Evolutionary conservation across 2,113 vertebrate genomes (phyloP).

Genomic region (Paradisaea rubra): DNA sequence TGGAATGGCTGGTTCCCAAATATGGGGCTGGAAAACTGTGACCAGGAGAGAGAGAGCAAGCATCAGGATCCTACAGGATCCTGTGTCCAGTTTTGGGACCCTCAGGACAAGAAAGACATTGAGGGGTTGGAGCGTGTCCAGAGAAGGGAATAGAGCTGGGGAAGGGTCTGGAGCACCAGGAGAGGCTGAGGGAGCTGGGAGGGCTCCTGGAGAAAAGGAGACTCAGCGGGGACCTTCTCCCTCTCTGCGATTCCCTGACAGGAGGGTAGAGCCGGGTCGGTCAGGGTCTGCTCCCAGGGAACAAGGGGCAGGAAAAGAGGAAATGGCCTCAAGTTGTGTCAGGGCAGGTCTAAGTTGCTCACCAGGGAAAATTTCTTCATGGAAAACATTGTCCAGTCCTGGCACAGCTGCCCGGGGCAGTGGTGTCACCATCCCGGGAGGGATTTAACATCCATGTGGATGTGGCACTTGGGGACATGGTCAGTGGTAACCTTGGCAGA

Average conservation of each 20-base stretch:
- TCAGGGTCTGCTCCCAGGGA: not conserved
- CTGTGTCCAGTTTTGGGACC: not conserved
- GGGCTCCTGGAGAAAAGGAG: not conserved
- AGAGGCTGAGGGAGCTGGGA: not conserved
- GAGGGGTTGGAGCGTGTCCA: accelerated
- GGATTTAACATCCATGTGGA: not conserved
- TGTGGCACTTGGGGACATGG: not conserved
- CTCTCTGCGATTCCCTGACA: not conserved
- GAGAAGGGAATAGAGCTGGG: not conserved
- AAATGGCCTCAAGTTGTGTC: not conserved
- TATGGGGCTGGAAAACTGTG: not conserved
- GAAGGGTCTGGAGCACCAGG: not conserved
- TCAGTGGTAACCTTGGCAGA: not conserved
- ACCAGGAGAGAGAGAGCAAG: not conserved
- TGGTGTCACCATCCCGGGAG: not conserved
- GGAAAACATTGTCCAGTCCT: not conserved
- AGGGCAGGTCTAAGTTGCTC: not conserved
- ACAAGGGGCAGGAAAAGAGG: not conserved
- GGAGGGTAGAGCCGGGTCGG: not conserved
- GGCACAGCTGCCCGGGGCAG: not conserved
- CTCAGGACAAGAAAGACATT: not conserved
- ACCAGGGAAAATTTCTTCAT: not conserved
- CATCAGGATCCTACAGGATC: not conserved
- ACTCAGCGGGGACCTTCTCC: not conserved
- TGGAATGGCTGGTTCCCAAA: not conserved